These are phyloP conservation scores for Heterocephalus glaber DNA, from an alignment of 2,113 vertebrate species.

Conservation along the genomic window DNA sequence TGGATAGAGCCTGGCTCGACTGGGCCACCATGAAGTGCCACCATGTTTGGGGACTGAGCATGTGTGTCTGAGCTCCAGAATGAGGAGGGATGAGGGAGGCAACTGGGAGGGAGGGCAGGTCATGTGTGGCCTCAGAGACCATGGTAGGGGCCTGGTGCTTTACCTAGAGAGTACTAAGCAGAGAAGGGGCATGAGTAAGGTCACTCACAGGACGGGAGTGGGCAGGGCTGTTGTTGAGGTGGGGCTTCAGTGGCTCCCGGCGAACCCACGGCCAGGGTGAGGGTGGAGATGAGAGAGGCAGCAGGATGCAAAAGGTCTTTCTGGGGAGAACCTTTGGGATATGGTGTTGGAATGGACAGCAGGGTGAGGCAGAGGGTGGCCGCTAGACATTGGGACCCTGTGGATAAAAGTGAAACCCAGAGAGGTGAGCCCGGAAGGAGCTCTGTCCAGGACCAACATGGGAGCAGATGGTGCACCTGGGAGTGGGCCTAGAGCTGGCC, in stretches of 20 bases:
- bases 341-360: background rate
- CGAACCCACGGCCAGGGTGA: background rate
- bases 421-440: background rate
- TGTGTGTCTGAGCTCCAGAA: background rate
- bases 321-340: fast-evolving
- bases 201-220: background rate
- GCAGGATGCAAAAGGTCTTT: background rate
- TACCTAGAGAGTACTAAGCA: background rate
- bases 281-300: background rate
- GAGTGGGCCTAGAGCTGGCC: background rate
- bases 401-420: background rate
- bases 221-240: background rate
- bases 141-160: background rate
- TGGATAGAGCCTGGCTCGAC: too few species aligned
- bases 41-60: background rate
- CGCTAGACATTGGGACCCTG: background rate
- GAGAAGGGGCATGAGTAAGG: too few species aligned
- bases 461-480: background rate
- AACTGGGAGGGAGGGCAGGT: background rate
- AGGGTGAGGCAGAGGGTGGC: fast-evolving
- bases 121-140: background rate
- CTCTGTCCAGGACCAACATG: background rate
- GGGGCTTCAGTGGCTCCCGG: background rate
- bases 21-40: background rate
- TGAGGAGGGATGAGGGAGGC: background rate